Base-by-base conservation (phyloP, 2,888 invertebrate species). In the Latheticus oryzae region DNA sequence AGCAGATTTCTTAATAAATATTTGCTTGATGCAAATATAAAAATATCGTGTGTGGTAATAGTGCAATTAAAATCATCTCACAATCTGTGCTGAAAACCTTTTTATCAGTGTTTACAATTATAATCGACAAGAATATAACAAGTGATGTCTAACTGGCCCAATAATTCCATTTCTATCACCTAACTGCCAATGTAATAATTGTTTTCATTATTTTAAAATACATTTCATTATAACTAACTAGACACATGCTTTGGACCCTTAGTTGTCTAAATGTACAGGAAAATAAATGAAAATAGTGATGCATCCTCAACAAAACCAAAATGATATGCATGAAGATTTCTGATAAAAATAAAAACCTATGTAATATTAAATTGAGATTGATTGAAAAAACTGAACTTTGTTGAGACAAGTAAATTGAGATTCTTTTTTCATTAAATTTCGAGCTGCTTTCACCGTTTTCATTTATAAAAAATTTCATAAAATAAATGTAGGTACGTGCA, bases 231-330 rank as follows among this genome's bases (percentile, higher is more conserved):
- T 5, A 9, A 38, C n/a, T 28, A 42, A 16, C 60, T 63, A 65
- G 51, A 65, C 63, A 65, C 57, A 63, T 56, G 63, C 42, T 65
- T 19, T 64, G 68, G 68, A 68, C 68, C 68, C 68, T 65, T 63
- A 63, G 66, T 66, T 66, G 53, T 62, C 50, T 59, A 63, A 64
- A 57, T 54, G 62, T 52, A 58, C 56, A 53, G 40, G 52, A 57
- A 42, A 48, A n/a, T n/a, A n/a, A n/a, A n/a, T n/a, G n/a, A n/a
- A n/a, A n/a, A n/a, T n/a, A n/a, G n/a, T n/a, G n/a, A n/a, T n/a
- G n/a, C n/a, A n/a, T n/a, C n/a, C n/a, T n/a, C n/a, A n/a, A n/a
- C n/a, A n/a, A n/a, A n/a, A n/a, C n/a, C n/a, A n/a, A n/a, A n/a
- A n/a, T n/a, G n/a, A n/a, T n/a, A n/a, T n/a, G n/a, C n/a, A n/a